Percentiles rank a stretch among this genome's conserved stretches.
These are phyloP conservation scores for Tonatia bakeri DNA, from an alignment of 2,113 vertebrate species.

Conservation along the genomic window DNA sequence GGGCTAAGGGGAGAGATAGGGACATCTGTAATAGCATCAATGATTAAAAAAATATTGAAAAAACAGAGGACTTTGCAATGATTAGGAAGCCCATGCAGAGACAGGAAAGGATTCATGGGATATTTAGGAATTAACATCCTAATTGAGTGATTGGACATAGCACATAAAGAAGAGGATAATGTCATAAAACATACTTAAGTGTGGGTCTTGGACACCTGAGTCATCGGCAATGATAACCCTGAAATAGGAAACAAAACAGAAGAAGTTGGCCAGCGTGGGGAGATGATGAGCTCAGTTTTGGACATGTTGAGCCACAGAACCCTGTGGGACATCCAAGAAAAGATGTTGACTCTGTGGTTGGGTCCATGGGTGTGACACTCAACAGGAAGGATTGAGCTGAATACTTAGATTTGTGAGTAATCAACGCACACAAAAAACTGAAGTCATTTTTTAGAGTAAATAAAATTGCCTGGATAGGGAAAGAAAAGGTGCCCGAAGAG, in stretches of 20 bases:
- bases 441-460: background rate
- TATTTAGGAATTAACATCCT: background rate
- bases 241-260: background rate
- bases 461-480: background rate
- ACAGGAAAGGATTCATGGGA: background rate
- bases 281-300: slow-evolving; percentile 24
- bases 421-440: background rate
- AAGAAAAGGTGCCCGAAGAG: background rate
- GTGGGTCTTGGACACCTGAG: background rate
- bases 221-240: background rate
- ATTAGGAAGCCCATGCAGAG: background rate
- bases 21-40: no score
- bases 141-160: background rate
- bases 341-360: background rate
- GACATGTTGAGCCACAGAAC: background rate
- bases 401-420: slow-evolving; percentile 23
- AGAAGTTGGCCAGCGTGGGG: background rate
- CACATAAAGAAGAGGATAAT: background rate
- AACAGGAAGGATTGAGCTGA: background rate
- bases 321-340: background rate
- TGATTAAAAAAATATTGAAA: no score
- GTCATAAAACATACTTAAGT: background rate
- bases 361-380: background rate
- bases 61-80: background rate
- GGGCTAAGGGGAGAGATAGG: no score